Base-by-base conservation (phyloP, 2,888 invertebrate genomes). In the Caenorhabditis wallacei region DNA sequence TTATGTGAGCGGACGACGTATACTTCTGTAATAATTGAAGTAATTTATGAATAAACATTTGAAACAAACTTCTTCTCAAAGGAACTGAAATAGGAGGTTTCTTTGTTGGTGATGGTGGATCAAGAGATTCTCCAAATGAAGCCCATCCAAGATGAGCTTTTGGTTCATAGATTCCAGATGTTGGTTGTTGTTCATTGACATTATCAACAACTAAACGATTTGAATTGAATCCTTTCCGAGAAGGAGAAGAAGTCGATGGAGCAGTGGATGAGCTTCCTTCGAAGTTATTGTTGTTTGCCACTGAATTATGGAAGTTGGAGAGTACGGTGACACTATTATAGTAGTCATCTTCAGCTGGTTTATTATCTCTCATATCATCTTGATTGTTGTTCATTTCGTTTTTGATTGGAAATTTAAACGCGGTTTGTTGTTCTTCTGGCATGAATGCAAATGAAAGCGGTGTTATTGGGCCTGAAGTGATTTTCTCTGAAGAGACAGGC, bases 91-190 rank as follows among this genome's bases (percentile, higher is more conserved):
- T 35, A 18, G 54, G 16, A 56, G 13, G n/a, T 40, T 57, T 56
- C 0, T 30, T 43, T 4, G n/a, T 30, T 24, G 61, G 61, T 1
- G 57, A 26, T 30, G 22, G 40, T 4, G 69, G 59, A 11, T 59
- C 10, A 3, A 72, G 54, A 0, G 71, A 70, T 22, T 82, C 68
- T 13, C 61, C 82, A 22, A 82, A 82, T 5, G 59, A 61, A 7
- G 78, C 82, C 82, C 82, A 82, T 18, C 82, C 69, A 5, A 74
- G n/a, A 43, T 72, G 72, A 18, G 78, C 71, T 46, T 66, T 78
- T 2, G 82, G 76, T 46, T 71, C 54, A 18, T 63, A 82, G 20
- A 22, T 13, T 48, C 54, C 30, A 3, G 37, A 16, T 2, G 74
- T 13, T 26, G 43, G n/a, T 8, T 18, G 16, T 16, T 57, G 22